Base-by-base conservation (phyloP, 2,888 invertebrate species). In the Euplagia quadripunctaria region DNA sequence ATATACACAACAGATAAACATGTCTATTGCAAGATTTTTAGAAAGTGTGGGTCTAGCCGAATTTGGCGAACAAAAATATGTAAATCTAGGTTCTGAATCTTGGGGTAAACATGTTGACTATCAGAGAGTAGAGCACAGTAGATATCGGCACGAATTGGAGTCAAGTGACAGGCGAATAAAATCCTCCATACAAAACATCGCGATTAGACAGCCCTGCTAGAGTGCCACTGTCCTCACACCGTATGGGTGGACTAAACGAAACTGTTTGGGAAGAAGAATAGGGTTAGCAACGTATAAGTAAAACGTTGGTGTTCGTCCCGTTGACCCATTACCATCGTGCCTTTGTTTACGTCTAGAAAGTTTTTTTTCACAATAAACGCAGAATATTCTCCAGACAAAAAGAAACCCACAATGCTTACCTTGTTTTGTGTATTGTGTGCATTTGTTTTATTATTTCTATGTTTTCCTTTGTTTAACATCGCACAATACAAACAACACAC, bases 401-500 rank as follows among this genome's bases (percentile, higher is more conserved):
- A 16, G 73, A 67, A 81, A 31, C 49, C 31, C 3, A 17, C 49
- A 46, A 14, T 7, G 46, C 14, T 14, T 42, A 17, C n/a, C 55
- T 52, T 43, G 51, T n/a, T 41, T 42, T 55, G 3, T 58, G 16
- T 43, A 55, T 43, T 31, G 31, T 12, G 14, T 61, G 31, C 20
- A 31, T 31, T 31, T 61, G 61, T 61, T 61, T 31, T 31, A 6
- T 14, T 31, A 14, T 61, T 31, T 61, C 31, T 61, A 61, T 61
- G 31, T 14, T 68, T 58, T 61, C 31, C 14, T 58, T 31, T 11
- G 52, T 68, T 75, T 68, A 64, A 51, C 64, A 52, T 61, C 72
- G 67, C 65, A 55, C 76, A 79, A 81, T 70, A 77, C 68, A 70
- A 71, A 43, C 58, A 69, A 63, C 69, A 49, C 41, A 73, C 70